Evolutionary conservation across 1,140 invertebrate species (phyloP).

Genomic region (Orius insidiosus): DNA sequence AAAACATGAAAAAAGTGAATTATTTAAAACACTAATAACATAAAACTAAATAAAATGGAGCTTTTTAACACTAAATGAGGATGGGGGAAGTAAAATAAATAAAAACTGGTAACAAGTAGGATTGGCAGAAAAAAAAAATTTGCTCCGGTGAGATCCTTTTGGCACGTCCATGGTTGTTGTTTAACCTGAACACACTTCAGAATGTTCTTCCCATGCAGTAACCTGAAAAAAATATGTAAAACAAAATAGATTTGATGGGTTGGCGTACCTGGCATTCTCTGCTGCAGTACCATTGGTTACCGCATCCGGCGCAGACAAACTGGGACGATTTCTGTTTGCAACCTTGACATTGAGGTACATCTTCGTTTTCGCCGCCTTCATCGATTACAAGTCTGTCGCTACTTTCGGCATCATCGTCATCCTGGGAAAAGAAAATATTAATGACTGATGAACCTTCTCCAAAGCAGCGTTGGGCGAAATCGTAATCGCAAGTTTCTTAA

Average conservation of each 20-base stretch:
- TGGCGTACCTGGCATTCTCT: conserved; percentile 60
- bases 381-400: conserved; percentile 41
- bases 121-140: too few relatives aligned
- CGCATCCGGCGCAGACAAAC: conserved; percentile 71
- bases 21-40: too few relatives aligned
- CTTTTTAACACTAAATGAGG: too few relatives aligned
- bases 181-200: conserved; percentile 60
- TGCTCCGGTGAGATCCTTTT: conserved; percentile 2
- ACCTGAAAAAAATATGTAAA: conserved; percentile 44
- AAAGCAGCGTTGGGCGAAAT: conserved; percentile 22
- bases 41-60: too few relatives aligned
- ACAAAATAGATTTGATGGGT: conserved; percentile 8
- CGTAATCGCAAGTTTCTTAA: too few relatives aligned
- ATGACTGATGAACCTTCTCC: conserved; percentile 1
- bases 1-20: too few relatives aligned
- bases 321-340: conserved; percentile 57
- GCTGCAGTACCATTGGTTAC: conserved; percentile 81
- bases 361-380: conserved; percentile 33
- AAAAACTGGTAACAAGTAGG: too few relatives aligned
- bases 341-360: conserved; percentile 49
- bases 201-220: conserved; percentile 66
- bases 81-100: too few relatives aligned
- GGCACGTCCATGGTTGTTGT: conserved; percentile 13
- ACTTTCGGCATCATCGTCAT: conserved; percentile 33
- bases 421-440: conserved; percentile 28